Conservation (phyloP, 2,797 vertebrate species). For the Margarornis squamiger region DNA sequence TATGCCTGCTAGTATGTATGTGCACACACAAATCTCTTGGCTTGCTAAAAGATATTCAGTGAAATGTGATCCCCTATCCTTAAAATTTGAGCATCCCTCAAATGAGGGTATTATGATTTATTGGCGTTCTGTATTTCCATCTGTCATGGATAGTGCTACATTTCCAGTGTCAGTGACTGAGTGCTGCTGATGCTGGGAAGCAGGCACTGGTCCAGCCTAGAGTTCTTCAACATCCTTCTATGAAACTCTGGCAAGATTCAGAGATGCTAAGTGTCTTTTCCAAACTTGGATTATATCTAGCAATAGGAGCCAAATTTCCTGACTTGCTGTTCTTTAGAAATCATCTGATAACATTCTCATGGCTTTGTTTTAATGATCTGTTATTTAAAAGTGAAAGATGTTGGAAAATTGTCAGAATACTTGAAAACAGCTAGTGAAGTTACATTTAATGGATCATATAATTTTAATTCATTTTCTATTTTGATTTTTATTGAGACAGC, state of each 20-base stretch:
- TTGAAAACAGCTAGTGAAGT: background rate
- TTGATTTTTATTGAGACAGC: background rate
- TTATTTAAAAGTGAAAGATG: background rate
- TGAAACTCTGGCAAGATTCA: slow-evolving; percentile 8
- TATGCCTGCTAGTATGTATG: background rate
- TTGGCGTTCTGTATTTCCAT: background rate
- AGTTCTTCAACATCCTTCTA: slow-evolving; percentile 15
- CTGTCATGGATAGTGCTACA: background rate
- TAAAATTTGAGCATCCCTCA: slow-evolving; percentile 7
- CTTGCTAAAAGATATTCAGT: background rate
- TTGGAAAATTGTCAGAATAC: background rate
- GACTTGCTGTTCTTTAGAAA: background rate
- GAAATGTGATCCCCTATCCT: background rate
- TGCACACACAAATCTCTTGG: background rate
- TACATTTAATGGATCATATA: background rate
- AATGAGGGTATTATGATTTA: background rate
- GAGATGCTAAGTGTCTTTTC: background rate
- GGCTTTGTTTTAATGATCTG: background rate
- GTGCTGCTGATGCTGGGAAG: background rate
- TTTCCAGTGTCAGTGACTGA: background rate
- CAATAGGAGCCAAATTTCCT: background rate
- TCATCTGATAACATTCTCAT: background rate
- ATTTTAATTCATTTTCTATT: background rate
- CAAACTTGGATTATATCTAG: background rate
- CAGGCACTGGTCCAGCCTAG: background rate